These are phyloP conservation scores for Apostichopus parvimensis DNA, from an alignment of 35 echinoderm and acorn worm species.

Conservation along the genomic window DNA sequence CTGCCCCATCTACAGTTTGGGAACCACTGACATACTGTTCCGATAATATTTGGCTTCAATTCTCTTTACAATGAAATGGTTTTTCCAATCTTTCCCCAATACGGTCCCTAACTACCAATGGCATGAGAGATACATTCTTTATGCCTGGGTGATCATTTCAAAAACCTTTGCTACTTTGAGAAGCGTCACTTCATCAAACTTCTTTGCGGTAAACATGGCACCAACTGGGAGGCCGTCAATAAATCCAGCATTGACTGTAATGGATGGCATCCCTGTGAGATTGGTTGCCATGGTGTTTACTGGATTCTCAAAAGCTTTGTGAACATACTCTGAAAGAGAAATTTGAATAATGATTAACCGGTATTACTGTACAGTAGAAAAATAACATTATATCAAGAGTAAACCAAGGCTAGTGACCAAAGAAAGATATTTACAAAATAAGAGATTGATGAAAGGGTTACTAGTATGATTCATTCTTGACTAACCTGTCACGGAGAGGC, in stretches of 20 bases:
- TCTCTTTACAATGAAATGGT: no score
- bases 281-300: slow-evolving; percentile 48
- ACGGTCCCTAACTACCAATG: no score
- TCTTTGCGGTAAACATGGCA: slow-evolving; percentile 53
- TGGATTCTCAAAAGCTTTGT: slow-evolving; percentile 3
- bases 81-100: no score
- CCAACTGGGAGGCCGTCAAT: slow-evolving; percentile 72
- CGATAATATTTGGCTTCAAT: no score
- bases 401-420: no score
- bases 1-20: no score
- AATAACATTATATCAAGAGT: no score
- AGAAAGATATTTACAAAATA: no score
- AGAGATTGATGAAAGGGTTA: neutral
- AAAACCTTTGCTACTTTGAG: slow-evolving; percentile 62
- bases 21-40: no score
- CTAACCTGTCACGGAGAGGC: slow-evolving; percentile 23
- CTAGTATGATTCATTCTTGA: neutral
- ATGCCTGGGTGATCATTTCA: neutral
- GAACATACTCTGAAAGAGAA: slow-evolving; percentile 37
- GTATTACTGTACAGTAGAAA: no score
- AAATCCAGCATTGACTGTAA: slow-evolving; percentile 65
- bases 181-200: slow-evolving; percentile 65
- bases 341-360: no score
- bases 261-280: slow-evolving; percentile 71
- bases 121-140: no score